phyloP scores from a whole-genome alignment of 2,113 vertebrate genomes.

The Paradisaea rubra region DNA sequence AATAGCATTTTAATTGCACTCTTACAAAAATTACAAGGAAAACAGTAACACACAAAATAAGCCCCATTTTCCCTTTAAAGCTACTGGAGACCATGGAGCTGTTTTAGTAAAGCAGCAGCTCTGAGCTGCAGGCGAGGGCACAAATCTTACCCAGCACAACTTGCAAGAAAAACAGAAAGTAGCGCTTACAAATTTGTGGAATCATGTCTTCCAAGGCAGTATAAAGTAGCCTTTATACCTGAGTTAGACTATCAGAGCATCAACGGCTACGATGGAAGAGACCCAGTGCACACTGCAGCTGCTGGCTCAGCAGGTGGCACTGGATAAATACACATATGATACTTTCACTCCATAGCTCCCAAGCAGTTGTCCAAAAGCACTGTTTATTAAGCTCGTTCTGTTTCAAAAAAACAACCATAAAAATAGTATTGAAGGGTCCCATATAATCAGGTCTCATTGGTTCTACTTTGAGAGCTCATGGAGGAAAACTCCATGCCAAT shows the following conservation, averaged over 20 bases:
- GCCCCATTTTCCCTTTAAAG: background rate
- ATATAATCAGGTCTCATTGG: background rate
- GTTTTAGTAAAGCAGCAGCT: background rate
- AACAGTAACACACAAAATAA: background rate
- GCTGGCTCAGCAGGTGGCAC: conserved; percentile 50
- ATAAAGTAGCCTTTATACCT: background rate
- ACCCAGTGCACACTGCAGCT: background rate
- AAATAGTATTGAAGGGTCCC: background rate
- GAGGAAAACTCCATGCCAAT: background rate
- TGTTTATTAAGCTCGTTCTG: background rate
- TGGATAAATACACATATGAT: conserved; percentile 11
- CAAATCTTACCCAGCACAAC: background rate
- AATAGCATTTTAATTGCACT: background rate
- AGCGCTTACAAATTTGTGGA: background rate
- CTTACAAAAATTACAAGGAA: background rate
- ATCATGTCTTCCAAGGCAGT: background rate
- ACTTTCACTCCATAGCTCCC: background rate
- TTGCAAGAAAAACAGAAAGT: background rate
- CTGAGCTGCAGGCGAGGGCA: background rate
- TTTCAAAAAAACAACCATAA: background rate
- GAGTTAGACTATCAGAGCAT: background rate
- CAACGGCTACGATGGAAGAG: background rate
- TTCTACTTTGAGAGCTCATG: background rate
- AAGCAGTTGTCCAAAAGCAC: background rate
- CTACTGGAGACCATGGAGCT: background rate